A percentile compares a stretch with the other conserved stretches of the same genome.
Conservation (phyloP, 2,888 invertebrate genomes). For the Sphaeridia pumilis region DNA sequence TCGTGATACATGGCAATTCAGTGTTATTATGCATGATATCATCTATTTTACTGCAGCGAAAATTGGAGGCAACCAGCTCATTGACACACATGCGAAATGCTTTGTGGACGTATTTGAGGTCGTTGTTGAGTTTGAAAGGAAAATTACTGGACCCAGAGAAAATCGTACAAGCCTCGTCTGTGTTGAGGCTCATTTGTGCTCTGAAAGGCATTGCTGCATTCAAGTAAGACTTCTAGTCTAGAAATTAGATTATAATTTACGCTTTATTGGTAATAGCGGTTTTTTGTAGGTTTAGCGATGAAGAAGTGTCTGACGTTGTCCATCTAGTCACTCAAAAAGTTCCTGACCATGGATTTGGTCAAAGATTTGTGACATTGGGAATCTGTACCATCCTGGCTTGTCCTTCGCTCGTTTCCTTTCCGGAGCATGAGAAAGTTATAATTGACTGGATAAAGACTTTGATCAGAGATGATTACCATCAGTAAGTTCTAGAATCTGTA, state of each 20-base stretch:
- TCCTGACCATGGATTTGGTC: conserved; percentile 79
- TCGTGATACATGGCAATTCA: too few relatives aligned
- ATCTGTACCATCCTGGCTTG: conserved; percentile 90
- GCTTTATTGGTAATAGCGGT: conserved; percentile 1
- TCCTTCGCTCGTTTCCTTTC: conserved; percentile 65
- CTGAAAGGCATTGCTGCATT: conserved; percentile 83
- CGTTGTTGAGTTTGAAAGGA: conserved; percentile 16
- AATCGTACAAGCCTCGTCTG: conserved; percentile 72
- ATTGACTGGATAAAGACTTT: conserved; percentile 92
- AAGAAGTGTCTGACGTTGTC: conserved; percentile 73
- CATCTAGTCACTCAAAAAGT: conserved; percentile 78
- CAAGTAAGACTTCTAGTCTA: conserved; percentile 49
- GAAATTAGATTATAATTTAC: background rate
- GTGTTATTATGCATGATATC: background rate
- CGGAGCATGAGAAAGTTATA: conserved; percentile 70
- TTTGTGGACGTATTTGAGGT: conserved; percentile 25
- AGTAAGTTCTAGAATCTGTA: conserved; percentile 40
- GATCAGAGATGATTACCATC: conserved; percentile 75
- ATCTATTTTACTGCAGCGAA: conserved; percentile 18
- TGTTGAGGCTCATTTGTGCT: conserved; percentile 81
- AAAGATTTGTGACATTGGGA: conserved; percentile 81
- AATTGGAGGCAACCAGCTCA: conserved; percentile 27
- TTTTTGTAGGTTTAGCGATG: conserved; percentile 63
- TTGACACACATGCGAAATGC: conserved; percentile 28
- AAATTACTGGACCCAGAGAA: conserved; percentile 18